These are phyloP conservation scores for Enteromius treurensis DNA, from an alignment of 2,797 vertebrate species.

Conservation along the genomic window DNA sequence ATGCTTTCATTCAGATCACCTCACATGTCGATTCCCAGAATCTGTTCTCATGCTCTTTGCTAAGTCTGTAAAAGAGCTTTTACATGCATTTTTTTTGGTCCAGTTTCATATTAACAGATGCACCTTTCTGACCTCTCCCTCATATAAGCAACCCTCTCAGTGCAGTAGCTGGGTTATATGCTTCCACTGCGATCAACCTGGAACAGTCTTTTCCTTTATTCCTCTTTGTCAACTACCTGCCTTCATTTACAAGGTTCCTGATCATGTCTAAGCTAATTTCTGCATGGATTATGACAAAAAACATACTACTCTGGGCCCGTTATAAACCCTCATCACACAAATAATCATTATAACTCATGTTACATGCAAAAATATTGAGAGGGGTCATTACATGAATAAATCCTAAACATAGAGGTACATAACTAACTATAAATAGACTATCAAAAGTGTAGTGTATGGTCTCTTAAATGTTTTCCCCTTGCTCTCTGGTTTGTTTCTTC, in stretches of 20 bases:
- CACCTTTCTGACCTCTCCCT: slow-evolving; percentile 40
- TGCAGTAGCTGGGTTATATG: background rate
- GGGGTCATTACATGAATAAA: background rate
- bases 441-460: background rate
- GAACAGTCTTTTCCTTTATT: background rate
- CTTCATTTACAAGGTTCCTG: background rate
- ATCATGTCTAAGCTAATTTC: background rate
- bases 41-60: slow-evolving; percentile 28
- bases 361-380: slow-evolving; percentile 4
- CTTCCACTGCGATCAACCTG: slow-evolving; percentile 8
- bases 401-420: background rate
- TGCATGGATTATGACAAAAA: background rate
- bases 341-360: background rate
- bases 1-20: slow-evolving; percentile 30
- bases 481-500: background rate
- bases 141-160: slow-evolving; percentile 29
- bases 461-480: slow-evolving; percentile 6
- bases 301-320: background rate
- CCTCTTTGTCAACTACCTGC: background rate
- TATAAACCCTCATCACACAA: background rate
- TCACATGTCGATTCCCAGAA: slow-evolving; percentile 25
- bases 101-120: slow-evolving; percentile 15
- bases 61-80: slow-evolving; percentile 14
- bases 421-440: background rate
- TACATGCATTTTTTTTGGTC: slow-evolving; percentile 42